Percentiles rank a stretch among this genome's conserved stretches.
phyloP scores from a whole-genome alignment of 2,113 vertebrate genomes.

The Bubo scandiacus region DNA sequence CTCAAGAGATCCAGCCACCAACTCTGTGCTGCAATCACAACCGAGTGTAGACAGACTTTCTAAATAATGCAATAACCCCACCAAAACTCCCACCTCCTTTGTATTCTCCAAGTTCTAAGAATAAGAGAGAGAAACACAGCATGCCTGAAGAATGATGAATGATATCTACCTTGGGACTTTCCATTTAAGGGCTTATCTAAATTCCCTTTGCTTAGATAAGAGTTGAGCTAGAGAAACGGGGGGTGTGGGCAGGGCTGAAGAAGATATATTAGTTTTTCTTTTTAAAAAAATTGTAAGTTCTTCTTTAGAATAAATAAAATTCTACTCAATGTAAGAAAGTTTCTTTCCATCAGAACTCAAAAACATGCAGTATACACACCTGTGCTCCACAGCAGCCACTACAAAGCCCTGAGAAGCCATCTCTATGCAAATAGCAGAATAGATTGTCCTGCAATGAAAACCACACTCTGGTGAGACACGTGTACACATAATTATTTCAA shows the following conservation, averaged over 20 bases:
- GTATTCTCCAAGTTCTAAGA: not conserved
- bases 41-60: not conserved
- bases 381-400: conserved; percentile 94
- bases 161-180: rapidly evolving
- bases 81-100: not conserved
- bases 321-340: not conserved
- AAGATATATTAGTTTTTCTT: not conserved
- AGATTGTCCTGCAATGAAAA: conserved; percentile 85
- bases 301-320: not conserved
- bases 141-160: not conserved
- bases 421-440: conserved; percentile 91
- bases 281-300: rapidly evolving
- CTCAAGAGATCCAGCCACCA: not conserved
- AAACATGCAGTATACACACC: conserved; percentile 68
- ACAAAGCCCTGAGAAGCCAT: conserved; percentile 93
- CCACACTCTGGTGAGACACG: not conserved
- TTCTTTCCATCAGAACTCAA: not conserved
- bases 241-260: not conserved
- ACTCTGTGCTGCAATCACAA: not conserved
- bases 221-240: not conserved
- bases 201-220: not conserved
- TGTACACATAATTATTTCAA: not conserved
- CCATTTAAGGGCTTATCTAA: not conserved
- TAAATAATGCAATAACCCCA: not conserved
- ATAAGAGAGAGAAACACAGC: not conserved